Evolutionary conservation across 2,113 vertebrate genomes (phyloP), one percentile per base, ranked within the genome.

Genomic region (Nestor notabilis): DNA sequence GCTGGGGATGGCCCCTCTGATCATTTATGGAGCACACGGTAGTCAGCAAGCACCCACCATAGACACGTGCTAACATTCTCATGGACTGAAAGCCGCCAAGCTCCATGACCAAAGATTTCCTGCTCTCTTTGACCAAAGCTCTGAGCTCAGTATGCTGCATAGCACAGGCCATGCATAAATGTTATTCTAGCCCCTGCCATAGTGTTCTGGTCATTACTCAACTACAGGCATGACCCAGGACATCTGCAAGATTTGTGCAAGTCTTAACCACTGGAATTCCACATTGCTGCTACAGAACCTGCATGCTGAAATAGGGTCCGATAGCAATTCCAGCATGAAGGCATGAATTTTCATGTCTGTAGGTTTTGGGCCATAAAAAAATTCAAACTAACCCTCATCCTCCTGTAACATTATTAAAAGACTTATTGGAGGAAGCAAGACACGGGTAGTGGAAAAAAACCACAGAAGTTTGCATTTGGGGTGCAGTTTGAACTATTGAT

Each of bases 371-470:
- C 15, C 31, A 37, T 13, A 46, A 78, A 69, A 69, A 88, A 1
- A 5, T 19, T 29, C 39, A 17, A 39, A 43, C 19, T 16, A 44
- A 69, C 10, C 8, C 13, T 20, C 18, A 14, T 11, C 31, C 31
- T 52, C 29, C 31, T 50, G 31, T 7, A 68, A 37, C 11, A 3
- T 20, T 18, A 28, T 46, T 47, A 12, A 24, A 83, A 37, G 9
- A 8, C 17, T 37, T 14, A 5, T 1, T 39, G 23, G 4, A 68
- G 5, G 20, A 63, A 71, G 39, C 13, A 46, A 68, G 60, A 53
- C 10, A 2, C 4, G 2, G 2, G 5, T 3, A n/a, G 23, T 1
- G 9, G 3, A 49, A 7, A 39, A 44, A 63, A 17, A 1, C 1
- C 1, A 2, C 1, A 1, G 15, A 81, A 56, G 17, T 78, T 77